phyloP scores from a whole-genome alignment of 1,140 invertebrate species.

The Diorhabda sublineata region DNA sequence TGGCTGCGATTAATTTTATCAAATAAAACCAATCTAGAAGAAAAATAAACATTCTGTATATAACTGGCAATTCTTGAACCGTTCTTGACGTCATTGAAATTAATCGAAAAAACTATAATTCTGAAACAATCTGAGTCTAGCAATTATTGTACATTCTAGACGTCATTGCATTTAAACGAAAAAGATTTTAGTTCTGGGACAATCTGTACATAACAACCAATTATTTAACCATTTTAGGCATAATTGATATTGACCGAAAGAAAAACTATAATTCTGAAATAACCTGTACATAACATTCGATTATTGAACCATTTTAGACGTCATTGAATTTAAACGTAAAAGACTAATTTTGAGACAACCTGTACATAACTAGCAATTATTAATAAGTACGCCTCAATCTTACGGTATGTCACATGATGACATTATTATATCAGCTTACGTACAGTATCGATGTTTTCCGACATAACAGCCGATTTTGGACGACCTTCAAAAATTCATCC shows the following conservation, averaged over 20 bases:
- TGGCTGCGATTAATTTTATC: constrained; percentile 28
- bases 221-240: too few species aligned
- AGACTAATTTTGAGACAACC: neutral
- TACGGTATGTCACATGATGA: too few species aligned
- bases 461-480: too few species aligned
- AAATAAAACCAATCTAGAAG: constrained; percentile 31
- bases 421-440: too few species aligned
- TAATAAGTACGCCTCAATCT: too few species aligned
- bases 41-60: constrained; percentile 5
- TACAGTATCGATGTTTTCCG: too few species aligned
- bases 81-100: neutral
- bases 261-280: neutral
- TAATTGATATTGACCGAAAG: constrained; percentile 14
- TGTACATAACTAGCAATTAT: neutral
- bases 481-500: too few species aligned
- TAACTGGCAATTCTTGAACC: neutral
- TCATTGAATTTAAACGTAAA: too few species aligned
- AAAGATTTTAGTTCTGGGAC: neutral
- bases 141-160: neutral
- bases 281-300: neutral
- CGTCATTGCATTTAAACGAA: neutral
- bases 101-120: neutral
- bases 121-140: neutral
- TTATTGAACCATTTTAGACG: too few species aligned
- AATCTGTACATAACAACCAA: neutral